These are phyloP conservation scores for Leptinotarsa tumamoca DNA, from an alignment of 2,888 invertebrate species.

Conservation along the genomic window DNA sequence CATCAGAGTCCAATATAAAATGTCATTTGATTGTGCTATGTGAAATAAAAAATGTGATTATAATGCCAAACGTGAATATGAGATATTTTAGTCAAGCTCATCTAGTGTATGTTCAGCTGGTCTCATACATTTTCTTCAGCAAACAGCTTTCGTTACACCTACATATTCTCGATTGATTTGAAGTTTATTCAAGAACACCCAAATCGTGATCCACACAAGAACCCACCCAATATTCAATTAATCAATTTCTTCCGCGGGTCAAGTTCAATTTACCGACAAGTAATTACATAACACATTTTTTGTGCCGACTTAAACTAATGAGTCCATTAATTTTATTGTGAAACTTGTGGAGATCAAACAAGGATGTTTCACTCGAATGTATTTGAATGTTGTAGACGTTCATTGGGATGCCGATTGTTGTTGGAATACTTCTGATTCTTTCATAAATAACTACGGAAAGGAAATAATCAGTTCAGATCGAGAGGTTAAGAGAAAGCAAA, in stretches of 20 bases:
- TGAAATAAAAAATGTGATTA: no score
- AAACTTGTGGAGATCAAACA: slow-evolving; percentile 1
- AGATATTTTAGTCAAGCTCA: no score
- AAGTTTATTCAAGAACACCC: background rate
- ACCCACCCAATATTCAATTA: slow-evolving; percentile 8
- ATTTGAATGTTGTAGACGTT: background rate
- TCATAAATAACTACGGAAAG: background rate
- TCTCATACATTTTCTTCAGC: no score
- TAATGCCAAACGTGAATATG: no score
- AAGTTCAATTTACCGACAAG: slow-evolving; percentile 2
- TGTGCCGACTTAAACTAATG: slow-evolving; percentile 5
- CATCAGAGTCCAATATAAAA: no score
- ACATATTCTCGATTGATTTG: background rate
- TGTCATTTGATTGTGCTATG: no score
- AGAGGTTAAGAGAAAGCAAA: no score
- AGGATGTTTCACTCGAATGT: slow-evolving; percentile 1
- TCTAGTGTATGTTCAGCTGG: no score
- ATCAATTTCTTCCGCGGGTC: background rate
- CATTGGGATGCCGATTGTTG: background rate
- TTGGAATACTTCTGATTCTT: slow-evolving; percentile 1
- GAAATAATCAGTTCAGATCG: background rate
- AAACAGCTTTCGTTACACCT: background rate
- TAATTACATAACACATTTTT: slow-evolving; percentile 7
- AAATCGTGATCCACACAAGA: slow-evolving; percentile 5
- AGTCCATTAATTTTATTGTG: slow-evolving; percentile 14